Evolutionary conservation across 2,113 vertebrate genomes (phyloP).

Genomic region (Odontesthes bonariensis): DNA sequence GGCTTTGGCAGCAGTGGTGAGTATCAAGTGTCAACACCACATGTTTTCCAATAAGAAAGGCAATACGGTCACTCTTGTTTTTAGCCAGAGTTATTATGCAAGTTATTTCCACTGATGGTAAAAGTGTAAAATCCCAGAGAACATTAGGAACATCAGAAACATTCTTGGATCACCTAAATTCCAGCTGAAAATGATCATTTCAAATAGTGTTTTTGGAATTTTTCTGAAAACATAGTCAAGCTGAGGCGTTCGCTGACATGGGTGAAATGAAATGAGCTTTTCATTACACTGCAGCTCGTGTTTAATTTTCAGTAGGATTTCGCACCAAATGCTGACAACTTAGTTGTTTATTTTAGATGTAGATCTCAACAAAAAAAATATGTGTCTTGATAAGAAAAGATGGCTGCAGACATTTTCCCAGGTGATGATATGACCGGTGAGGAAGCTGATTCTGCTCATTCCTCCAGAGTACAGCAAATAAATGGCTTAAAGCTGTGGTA

Average conservation of each 20-base stretch:
- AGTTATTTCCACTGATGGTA: conserved; percentile 7
- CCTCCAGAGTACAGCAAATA: neutral
- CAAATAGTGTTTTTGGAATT: neutral
- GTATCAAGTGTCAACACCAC: conserved; percentile 66
- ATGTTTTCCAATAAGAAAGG: conserved; percentile 34
- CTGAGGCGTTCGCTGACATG: too few species aligned
- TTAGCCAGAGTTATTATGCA: conserved; percentile 2
- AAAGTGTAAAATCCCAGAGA: neutral
- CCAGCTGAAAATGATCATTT: neutral
- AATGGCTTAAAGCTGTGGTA: neutral
- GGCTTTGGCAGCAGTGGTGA: conserved; percentile 73
- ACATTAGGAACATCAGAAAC: neutral
- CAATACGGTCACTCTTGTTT: conserved; percentile 4
- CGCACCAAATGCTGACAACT: neutral
- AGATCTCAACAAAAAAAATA: too few species aligned
- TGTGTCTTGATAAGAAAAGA: neutral
- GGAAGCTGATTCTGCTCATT: neutral
- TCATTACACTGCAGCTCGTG: too few species aligned
- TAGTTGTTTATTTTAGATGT: neutral
- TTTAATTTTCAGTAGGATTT: too few species aligned
- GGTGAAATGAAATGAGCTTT: neutral
- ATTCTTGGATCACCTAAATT: neutral
- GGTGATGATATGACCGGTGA: neutral
- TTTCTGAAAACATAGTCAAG: neutral
- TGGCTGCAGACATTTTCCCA: neutral